These are phyloP conservation scores for Diabrotica undecimpunctata DNA, from an alignment of 1,140 invertebrate species.

Conservation along the genomic window DNA sequence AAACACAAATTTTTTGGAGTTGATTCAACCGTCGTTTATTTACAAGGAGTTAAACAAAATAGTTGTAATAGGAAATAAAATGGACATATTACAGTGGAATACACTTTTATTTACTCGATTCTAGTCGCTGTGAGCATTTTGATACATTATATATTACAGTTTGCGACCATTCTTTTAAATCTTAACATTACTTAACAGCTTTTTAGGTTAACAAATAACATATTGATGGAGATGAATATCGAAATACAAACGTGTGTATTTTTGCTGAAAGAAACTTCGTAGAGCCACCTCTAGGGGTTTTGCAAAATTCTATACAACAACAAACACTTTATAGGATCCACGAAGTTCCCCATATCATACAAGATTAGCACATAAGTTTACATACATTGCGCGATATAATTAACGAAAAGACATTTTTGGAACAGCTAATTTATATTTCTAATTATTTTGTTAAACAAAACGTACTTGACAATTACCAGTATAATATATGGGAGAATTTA, in stretches of 20 bases:
- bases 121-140: slow-evolving; percentile 49
- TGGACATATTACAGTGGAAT: slow-evolving; percentile 37
- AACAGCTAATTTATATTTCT: no score
- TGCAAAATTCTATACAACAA: slow-evolving; percentile 34
- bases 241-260: slow-evolving; percentile 42
- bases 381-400: no score
- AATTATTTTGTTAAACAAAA: no score
- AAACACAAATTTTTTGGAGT: no score
- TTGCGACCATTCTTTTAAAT: slow-evolving; percentile 45
- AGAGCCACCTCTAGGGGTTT: slow-evolving; percentile 23
- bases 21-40: no score
- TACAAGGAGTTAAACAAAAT: no score
- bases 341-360: slow-evolving; percentile 6
- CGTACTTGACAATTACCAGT: no score
- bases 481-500: no score
- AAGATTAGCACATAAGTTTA: slow-evolving; percentile 3
- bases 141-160: slow-evolving; percentile 48
- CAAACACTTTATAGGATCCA: slow-evolving; percentile 23
- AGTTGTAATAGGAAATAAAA: no score
- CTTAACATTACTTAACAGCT: slow-evolving; percentile 51
- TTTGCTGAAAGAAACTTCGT: slow-evolving; percentile 24
- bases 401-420: no score
- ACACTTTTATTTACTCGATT: slow-evolving; percentile 47
- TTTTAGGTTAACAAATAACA: slow-evolving; percentile 50
- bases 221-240: slow-evolving; percentile 48